phyloP scores from a whole-genome alignment of 2,888 invertebrate genomes.

The Automeris io region DNA sequence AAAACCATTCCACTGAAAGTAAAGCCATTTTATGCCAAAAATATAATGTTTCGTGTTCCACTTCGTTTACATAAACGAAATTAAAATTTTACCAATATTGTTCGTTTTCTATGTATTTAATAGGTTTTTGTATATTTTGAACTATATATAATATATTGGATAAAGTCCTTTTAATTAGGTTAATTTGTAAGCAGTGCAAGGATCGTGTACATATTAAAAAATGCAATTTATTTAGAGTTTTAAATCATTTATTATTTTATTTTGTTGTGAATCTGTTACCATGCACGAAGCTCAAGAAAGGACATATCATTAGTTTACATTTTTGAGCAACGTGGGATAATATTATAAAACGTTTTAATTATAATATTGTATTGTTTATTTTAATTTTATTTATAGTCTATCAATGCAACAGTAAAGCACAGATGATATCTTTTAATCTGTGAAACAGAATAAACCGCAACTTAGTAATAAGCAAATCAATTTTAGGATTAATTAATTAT shows the following conservation, averaged over 20 bases:
- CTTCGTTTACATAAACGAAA: constrained; percentile 12
- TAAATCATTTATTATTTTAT: constrained; percentile 21
- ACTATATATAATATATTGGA: constrained; percentile 11
- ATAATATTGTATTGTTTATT: background rate
- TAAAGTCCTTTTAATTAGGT: constrained; percentile 26
- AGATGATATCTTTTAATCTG: constrained; percentile 15
- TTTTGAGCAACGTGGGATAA: constrained; percentile 35
- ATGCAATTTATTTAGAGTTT: constrained; percentile 39
- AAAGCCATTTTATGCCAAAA: constrained; percentile 68
- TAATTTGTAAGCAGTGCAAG: constrained; percentile 42
- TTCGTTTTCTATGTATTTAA: constrained; percentile 11
- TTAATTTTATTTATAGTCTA: constrained; percentile 26
- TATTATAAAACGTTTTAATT: constrained; percentile 19
- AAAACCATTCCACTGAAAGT: constrained; percentile 57
- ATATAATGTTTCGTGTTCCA: constrained; percentile 27
- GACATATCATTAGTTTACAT: constrained; percentile 56
- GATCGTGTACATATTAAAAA: constrained; percentile 61
- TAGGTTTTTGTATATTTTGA: constrained; percentile 42
- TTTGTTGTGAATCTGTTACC: constrained; percentile 56
- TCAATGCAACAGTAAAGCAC: constrained; percentile 29
- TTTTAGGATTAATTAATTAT: too few species aligned
- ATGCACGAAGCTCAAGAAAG: constrained; percentile 62
- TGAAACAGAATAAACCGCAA: too few species aligned
- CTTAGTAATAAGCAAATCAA: constrained; percentile 14
- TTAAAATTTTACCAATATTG: constrained; percentile 32